Base-by-base conservation (phyloP, 2,797 vertebrate genomes). In the Crocodylus rhombifer region DNA sequence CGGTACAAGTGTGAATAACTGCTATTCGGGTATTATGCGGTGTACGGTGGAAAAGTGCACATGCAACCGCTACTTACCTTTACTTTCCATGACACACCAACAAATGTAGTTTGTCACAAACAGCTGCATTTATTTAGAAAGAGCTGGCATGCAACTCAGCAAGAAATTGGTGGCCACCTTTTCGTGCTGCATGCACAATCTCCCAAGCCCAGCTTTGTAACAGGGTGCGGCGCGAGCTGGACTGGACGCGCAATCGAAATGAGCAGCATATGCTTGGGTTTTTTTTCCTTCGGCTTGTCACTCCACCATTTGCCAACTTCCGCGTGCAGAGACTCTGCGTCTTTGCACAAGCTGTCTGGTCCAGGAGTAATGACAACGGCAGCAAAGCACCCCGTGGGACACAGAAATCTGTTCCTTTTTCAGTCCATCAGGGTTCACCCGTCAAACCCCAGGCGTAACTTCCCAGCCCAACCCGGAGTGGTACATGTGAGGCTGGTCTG, bases 31-130 rank as follows among this genome's bases (percentile, higher is more conserved):
- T 97, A 94, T 97, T 96, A 96, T 95, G 10, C 97, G 92, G 96
- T 89, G 95, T 87, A 97, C 97, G 94, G 92, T 85, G 80, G 89
- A 96, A 97, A 98, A 97, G 9, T 30, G 93, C 82, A 83, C 36
- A 4, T 42, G 80, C 79, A 86, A 80, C 87, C 85, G 64, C 82
- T 83, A 28, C 36, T 14, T 93, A 71, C 92, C 93, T 94, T 95
- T 95, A 94, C 93, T 95, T 96, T 97, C 95, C 94, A 95, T 90
- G 97, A 98, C 98, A 98, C 97, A 96, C 87, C 98, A 97, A 98
- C 98, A 98, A 98, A 98, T 98, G 93, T 89, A 96, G 97, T 95
- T 97, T 98, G 97, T 98, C 97, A 96, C 13, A 67, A 97, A 97
- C 97, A 98, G 98, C 97, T 98, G 98, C 96, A 96, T 97, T 96